Evolutionary conservation across 1,140 invertebrate species (phyloP).

Genomic region (Chionoecetes opilio): DNA sequence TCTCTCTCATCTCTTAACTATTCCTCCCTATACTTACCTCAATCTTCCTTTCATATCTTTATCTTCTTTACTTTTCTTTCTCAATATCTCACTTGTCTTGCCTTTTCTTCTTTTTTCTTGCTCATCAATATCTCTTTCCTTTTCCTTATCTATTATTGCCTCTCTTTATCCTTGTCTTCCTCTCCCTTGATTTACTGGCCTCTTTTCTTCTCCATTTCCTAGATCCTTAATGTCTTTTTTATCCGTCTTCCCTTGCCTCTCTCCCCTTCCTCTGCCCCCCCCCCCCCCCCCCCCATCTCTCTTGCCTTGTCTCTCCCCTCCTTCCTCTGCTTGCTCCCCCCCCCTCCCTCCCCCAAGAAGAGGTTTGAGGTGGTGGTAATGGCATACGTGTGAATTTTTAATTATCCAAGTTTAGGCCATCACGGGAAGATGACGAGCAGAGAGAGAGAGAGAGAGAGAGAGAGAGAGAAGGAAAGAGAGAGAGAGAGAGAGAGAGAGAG

Average conservation of each 20-base stretch:
- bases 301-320: too few relatives aligned
- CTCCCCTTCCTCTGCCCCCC: neutral
- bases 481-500: slow-evolving; percentile 27
- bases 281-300: neutral
- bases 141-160: too few relatives aligned
- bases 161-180: too few relatives aligned
- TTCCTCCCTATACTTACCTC: neutral
- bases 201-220: too few relatives aligned
- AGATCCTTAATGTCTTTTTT: neutral
- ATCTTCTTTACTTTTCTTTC: neutral
- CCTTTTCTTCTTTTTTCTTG: neutral
- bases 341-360: neutral
- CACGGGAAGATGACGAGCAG: neutral
- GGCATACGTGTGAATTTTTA: neutral
- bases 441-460: neutral
- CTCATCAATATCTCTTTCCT: neutral
- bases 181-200: too few relatives aligned
- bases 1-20: neutral
- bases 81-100: neutral
- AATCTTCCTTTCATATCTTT: neutral
- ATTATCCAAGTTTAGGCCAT: slow-evolving; percentile 20
- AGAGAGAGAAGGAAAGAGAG: slow-evolving; percentile 7
- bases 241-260: neutral
- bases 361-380: slow-evolving; percentile 4
- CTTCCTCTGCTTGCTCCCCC: neutral